These are phyloP conservation scores for Macaria notata DNA, from an alignment of 2,888 invertebrate genomes.

Conservation along the genomic window DNA sequence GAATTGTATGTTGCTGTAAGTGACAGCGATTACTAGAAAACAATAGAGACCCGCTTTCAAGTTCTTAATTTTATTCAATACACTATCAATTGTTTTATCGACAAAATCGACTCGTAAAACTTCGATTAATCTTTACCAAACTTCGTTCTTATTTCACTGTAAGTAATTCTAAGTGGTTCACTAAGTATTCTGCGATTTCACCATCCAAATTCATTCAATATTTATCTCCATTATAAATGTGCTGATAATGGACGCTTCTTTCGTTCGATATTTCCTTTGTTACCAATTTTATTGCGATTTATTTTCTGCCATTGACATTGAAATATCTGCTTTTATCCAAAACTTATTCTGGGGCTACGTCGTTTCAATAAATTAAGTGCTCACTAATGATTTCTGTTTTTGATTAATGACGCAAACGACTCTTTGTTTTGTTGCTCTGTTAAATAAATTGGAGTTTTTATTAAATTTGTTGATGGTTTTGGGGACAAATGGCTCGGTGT, in stretches of 20 bases:
- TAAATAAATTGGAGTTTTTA: conserved; percentile 3
- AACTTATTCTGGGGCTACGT: conserved; percentile 43
- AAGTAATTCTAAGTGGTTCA: no score
- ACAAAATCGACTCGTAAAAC: no score
- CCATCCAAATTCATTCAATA: conserved; percentile 1
- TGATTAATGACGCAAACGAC: conserved; percentile 8
- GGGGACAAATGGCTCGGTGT: neutral
- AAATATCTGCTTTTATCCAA: conserved; percentile 43
- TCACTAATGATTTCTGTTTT: conserved; percentile 26
- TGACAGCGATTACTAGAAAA: no score
- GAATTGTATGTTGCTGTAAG: neutral
- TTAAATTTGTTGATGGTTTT: neutral
- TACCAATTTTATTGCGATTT: conserved; percentile 32
- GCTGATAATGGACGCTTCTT: conserved; percentile 7
- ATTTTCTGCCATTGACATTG: conserved; percentile 47
- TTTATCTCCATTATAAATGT: conserved; percentile 12
- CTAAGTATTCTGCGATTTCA: no score
- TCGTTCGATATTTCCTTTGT: conserved; percentile 31
- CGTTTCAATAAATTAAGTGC: conserved; percentile 37
- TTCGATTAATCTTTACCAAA: no score
- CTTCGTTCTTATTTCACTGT: no score
- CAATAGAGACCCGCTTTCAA: no score
- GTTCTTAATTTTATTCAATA: no score
- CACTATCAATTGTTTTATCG: no score
- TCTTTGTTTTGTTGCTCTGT: conserved; percentile 7